Evolutionary conservation across 2,888 invertebrate species (phyloP), one percentile per base, ranked within the genome.

Genomic region (Cephalotes varians): DNA sequence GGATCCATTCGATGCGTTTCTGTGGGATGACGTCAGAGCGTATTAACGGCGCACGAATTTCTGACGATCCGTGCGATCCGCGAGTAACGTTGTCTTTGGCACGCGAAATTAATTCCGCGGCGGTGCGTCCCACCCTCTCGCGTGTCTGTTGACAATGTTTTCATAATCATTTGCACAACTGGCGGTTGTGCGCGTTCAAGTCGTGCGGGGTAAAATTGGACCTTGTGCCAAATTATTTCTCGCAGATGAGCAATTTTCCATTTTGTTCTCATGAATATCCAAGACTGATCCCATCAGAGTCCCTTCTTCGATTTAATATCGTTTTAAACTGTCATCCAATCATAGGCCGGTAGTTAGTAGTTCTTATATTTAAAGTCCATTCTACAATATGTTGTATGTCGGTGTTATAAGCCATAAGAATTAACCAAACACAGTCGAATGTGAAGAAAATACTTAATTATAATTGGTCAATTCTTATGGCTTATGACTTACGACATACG

Each of bases 21-120:
- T 90, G 82, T 72, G 65, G 28, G 56, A 82, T 89, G 88, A 89
- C 87, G 85, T 89, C 88, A 89, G 87, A 67, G 74, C 34, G 71
- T 89, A 89, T 89, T 89, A 89, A 89, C 86, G 90, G 87, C 85
- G 49, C 83, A 69, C 67, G 72, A 71, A 81, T 79, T 81, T 64
- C 79, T 69, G 49, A 65, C 76, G 40, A 28, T 69, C 12, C 67
- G 34, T 21, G 34, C 54, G 37, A 40, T 40, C 12, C 12, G 40
- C 21, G 37, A 7, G n/a, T 60, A 58, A 28, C 44, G 28, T 60
- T 28, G 12, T 21, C 25, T 81, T 28, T 47, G 54, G 69, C 54
- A 69, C 34, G 56, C 18, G 34, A 34, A 44, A 77, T 56, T 34
- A 69, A 44, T 21, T 54, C n/a, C 21, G 65, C 40, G 15, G 15